Conservation (phyloP, 2,888 invertebrate species). For the Tuta absoluta region DNA sequence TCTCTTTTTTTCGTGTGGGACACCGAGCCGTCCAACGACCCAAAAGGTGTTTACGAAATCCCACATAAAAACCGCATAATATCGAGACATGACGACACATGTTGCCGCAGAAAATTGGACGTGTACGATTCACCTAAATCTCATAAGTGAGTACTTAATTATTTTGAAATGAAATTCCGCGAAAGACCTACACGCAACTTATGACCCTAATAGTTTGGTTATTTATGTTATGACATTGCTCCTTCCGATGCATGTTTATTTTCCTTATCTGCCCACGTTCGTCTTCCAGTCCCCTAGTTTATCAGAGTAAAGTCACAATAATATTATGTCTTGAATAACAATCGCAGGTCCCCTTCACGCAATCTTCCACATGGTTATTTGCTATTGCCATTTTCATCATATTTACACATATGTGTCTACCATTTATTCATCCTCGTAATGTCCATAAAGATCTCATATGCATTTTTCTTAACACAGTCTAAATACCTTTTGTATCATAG, state of each 20-base stretch:
- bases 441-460: neutral
- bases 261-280: neutral
- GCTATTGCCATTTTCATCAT: neutral
- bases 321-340: slow-evolving; percentile 14
- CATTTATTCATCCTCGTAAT: neutral
- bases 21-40: no score
- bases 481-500: neutral
- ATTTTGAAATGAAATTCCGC: no score
- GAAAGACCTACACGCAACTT: no score
- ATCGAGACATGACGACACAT: no score
- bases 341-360: neutral
- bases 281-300: neutral
- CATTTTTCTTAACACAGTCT: neutral
- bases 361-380: neutral
- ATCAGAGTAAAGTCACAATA: slow-evolving; percentile 15
- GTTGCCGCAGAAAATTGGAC: no score
- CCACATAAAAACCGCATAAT: no score
- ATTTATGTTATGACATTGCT: neutral
- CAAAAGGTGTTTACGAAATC: no score
- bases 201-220: no score
- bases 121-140: no score
- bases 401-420: neutral
- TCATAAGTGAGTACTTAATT: no score
- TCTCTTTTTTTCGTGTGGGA: no score
- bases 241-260: neutral